Evolutionary conservation across 2,888 invertebrate species (phyloP), one percentile per base, ranked within the genome.

Genomic region (Aproaerema taeniolella): DNA sequence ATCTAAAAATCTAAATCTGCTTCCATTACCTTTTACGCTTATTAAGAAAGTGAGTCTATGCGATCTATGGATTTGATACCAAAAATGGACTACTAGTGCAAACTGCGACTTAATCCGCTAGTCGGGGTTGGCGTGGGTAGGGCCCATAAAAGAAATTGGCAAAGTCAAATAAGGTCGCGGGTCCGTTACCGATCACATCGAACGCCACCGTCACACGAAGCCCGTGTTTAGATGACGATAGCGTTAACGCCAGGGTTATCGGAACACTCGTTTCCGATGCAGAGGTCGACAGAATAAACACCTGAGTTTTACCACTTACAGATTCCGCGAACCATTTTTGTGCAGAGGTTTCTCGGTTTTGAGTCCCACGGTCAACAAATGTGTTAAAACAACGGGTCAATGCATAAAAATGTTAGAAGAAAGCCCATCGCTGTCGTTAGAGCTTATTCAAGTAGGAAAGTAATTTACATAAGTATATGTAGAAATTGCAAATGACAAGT

Each of bases 131-230:
- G 62, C 65, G 68, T 70, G 61, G 72, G 67, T 58, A 58, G 52
- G 50, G 46, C 52, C 55, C 58, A 55, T 61, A 69, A 65, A 62
- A 50, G 54, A 61, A 70, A 69, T 65, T 63, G 57, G 67, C 61
- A 55, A 65, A 61, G 56, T 58, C 59, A 53, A 68, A 68, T 67
- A 72, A 56, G 74, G 67, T 56, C 52, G 47, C 39, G 52, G 56
- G 52, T 47, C 76, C 73, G 72, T 76, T 73, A 74, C 57, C 49
- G 59, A 61, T 59, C 47, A 47, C 47, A 47, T 52, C 45, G 50
- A 53, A 50, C 35, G 44, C 42, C 39, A 41, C 34, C 36, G 26
- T 35, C 42, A 41, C 38, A 43, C 43, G 39, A 36, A 42, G 41
- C 29, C 29, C 2, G 33, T 16, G 36, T 51, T 45, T 38, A 45